phyloP scores from a whole-genome alignment of 2,113 vertebrate species.

The Baryphthengus martii region DNA sequence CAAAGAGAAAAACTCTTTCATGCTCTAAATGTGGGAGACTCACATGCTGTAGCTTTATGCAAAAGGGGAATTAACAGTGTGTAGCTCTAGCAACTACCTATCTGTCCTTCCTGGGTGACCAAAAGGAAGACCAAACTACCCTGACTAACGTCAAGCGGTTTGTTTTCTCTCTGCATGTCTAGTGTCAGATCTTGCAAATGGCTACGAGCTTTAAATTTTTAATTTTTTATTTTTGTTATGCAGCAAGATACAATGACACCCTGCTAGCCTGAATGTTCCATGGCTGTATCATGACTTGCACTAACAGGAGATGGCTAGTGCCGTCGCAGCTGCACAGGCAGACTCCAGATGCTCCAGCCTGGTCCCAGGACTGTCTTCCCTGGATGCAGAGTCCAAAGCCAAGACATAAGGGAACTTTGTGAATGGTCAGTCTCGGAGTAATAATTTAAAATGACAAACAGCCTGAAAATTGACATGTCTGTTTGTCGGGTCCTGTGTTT shows the following conservation, averaged over 20 bases:
- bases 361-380: background rate
- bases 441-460: background rate
- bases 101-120: background rate
- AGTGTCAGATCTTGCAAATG: background rate
- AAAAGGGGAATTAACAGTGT: background rate
- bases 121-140: background rate
- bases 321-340: background rate
- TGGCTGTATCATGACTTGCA: background rate
- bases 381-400: background rate
- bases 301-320: background rate
- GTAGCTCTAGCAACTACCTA: background rate
- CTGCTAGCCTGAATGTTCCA: background rate
- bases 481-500: background rate
- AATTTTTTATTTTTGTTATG: background rate
- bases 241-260: background rate
- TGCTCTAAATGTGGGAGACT: background rate
- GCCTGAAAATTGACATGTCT: background rate
- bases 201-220: background rate
- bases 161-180: background rate
- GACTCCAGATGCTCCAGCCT: background rate
- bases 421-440: background rate
- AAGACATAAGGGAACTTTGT: background rate
- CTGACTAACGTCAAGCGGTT: background rate
- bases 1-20: background rate
- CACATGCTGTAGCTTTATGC: background rate